Conservation (phyloP, 2,888 invertebrate species). For the Margaritifera margaritifera region DNA sequence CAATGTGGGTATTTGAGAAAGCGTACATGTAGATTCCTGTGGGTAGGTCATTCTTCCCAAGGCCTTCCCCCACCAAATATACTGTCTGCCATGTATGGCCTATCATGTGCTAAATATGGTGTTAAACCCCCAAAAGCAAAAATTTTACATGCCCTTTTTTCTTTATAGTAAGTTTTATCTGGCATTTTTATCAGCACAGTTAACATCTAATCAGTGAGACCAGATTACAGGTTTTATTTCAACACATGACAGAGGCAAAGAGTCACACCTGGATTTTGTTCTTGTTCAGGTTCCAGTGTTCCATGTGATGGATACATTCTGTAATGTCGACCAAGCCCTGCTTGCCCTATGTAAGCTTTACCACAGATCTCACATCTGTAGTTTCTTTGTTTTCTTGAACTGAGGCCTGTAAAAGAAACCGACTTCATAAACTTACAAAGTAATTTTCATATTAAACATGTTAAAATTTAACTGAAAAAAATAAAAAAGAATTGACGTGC, state of each 20-base stretch:
- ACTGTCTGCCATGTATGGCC: too few species aligned
- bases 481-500: background rate
- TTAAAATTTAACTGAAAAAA: background rate
- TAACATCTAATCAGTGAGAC: too few species aligned
- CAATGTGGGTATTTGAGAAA: too few species aligned
- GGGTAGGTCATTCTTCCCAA: too few species aligned
- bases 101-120: too few species aligned
- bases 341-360: constrained; percentile 79
- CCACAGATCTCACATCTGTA: constrained; percentile 80
- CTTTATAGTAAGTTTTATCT: too few species aligned
- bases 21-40: too few species aligned
- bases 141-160: too few species aligned
- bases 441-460: constrained; percentile 1
- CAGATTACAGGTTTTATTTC: too few species aligned
- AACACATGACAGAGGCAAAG: background rate
- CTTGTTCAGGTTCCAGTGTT: constrained; percentile 36
- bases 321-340: constrained; percentile 79
- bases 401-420: constrained; percentile 36
- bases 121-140: too few species aligned
- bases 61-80: too few species aligned
- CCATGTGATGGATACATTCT: constrained; percentile 79
- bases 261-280: constrained; percentile 31
- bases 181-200: too few species aligned
- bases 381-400: constrained; percentile 60
- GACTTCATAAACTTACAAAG: background rate